Evolutionary conservation across 2,797 vertebrate species (phyloP).

Genomic region (Rhabdophis nuchalis): DNA sequence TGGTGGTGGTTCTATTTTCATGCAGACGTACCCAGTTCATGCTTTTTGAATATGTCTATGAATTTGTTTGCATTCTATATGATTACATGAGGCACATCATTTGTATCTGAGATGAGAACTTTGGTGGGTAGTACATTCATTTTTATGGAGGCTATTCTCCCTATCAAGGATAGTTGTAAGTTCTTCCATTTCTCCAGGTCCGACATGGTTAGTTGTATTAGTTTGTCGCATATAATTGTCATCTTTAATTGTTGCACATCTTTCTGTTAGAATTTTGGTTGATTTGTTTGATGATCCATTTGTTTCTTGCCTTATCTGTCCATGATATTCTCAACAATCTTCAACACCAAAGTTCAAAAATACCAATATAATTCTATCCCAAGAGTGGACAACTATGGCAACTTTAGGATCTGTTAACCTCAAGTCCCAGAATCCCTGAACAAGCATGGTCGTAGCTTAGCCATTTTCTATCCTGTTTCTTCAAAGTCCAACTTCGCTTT

Average conservation of each 20-base stretch:
- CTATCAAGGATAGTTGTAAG: too few species aligned
- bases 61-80: background rate
- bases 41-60: background rate
- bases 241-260: too few species aligned
- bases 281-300: background rate
- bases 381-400: background rate
- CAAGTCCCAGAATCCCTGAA: background rate
- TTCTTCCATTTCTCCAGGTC: too few species aligned
- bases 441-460: background rate
- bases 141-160: too few species aligned
- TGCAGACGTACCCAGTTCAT: background rate
- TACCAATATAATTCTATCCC: background rate
- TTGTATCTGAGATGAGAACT: background rate
- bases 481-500: background rate
- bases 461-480: background rate
- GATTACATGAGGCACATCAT: background rate
- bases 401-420: background rate
- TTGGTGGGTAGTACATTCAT: too few species aligned
- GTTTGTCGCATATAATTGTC: too few species aligned
- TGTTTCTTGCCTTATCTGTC: background rate
- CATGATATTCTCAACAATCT: background rate
- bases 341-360: background rate
- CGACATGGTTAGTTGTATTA: too few species aligned
- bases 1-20: background rate
- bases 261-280: background rate